Evolutionary conservation across 1,140 invertebrate genomes (phyloP), one percentile per base, ranked within the genome.

Genomic region (Brachionus calyciflorus): DNA sequence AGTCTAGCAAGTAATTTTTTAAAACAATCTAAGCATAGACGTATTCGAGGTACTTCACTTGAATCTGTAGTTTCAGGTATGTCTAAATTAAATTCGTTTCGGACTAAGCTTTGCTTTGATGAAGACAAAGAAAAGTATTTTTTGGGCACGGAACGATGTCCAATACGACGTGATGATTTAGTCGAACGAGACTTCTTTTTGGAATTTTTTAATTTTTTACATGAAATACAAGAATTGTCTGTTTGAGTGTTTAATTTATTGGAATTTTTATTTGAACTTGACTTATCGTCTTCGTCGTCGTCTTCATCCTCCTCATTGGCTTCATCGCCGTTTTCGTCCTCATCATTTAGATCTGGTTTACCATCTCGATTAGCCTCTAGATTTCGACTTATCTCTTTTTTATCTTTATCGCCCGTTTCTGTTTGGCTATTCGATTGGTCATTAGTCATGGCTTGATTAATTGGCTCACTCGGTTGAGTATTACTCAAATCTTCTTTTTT

Each of bases 301-400:
- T 65, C 60, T 41, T 65, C 60, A 17, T 65, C 60, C 37, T 44
- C 60, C 12, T 65, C 60, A 21, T 65, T 44, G 14, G 60, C 60
- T 12, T 65, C 60, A 24, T 41, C 40, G 37, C 40, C 40, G 60
- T 65, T 65, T 9, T 41, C 33, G 21, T 46, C 30, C 3, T 63
- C 33, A 30, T 33, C 33, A 37, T 0, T 33, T 63, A 9, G 28
- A 1, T 55, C 9, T 24, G 40, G 5, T 2, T 41, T 10, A 65
- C 12, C 2, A 28, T 28, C 17, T 60, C 30, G 30, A 1, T 21
- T 7, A 0, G 55, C 3, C 10, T 30, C 1, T 60, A 17, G 55
- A 17, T 28, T 2, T 37, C 19, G 30, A 37, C 9, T 60, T n/a
- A 60, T 60, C 7, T 60, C 55, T 9, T 12, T 40, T 37, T 60